phyloP scores from a whole-genome alignment of 2,797 vertebrate genomes.

The Pampus argenteus region DNA sequence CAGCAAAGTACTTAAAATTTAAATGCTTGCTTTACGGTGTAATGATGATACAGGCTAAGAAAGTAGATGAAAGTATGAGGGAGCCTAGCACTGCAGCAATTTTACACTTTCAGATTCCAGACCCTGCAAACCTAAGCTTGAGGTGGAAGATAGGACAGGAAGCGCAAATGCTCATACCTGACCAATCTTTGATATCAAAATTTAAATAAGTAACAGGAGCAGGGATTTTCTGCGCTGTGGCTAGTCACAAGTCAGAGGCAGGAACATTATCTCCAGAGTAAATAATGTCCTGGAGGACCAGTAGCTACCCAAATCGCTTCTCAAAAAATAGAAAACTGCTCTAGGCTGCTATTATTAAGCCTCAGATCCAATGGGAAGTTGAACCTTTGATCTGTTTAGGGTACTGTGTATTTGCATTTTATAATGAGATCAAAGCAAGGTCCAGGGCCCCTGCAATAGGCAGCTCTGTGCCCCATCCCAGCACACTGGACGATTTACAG shows the following conservation, averaged over 20 bases:
- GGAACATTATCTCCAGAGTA: conserved; percentile 86
- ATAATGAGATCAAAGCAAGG: conserved; percentile 88
- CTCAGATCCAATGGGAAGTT: conserved; percentile 83
- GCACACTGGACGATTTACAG: conserved; percentile 65
- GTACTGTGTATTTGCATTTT: conserved; percentile 87
- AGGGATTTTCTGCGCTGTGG: conserved; percentile 74
- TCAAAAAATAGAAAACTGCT: conserved; percentile 82
- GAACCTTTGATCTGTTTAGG: conserved; percentile 89
- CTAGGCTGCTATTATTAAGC: conserved; percentile 83
- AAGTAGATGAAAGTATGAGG: conserved; percentile 73
- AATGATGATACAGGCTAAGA: conserved; percentile 74
- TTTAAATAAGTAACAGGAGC: conserved; percentile 84
- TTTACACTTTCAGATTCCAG: conserved; percentile 80
- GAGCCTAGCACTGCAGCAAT: conserved; percentile 73
- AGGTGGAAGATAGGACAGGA: conserved; percentile 75
- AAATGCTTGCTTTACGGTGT: conserved; percentile 73
- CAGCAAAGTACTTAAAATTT: conserved; percentile 70
- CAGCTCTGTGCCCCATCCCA: conserved; percentile 66
- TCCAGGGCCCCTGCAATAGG: conserved; percentile 77
- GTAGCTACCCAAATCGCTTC: conserved; percentile 81
- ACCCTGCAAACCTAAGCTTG: conserved; percentile 74
- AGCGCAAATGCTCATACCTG: conserved; percentile 75
- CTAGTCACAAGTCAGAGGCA: conserved; percentile 81
- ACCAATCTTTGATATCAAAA: conserved; percentile 61
- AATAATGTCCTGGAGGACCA: conserved; percentile 85